These are phyloP conservation scores for Habroteleia sp. DNA, from an alignment of 2,888 invertebrate species.

Conservation along the genomic window DNA sequence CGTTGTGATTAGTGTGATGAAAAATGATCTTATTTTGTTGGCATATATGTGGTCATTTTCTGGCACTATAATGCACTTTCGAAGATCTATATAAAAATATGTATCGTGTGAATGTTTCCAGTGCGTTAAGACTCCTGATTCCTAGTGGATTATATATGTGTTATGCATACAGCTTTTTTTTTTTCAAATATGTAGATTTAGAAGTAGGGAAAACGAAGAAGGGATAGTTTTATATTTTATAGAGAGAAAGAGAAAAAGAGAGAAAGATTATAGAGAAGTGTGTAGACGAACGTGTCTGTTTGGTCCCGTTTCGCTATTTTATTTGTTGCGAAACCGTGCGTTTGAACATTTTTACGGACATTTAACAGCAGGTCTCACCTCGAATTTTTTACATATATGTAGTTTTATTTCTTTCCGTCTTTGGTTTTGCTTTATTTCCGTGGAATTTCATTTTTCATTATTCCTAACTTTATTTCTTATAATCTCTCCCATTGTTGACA, in stretches of 20 bases:
- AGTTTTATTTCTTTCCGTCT: conserved; percentile 24
- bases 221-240: conserved; percentile 37
- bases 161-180: conserved; percentile 27
- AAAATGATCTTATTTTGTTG: conserved; percentile 68
- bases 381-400: conserved; percentile 17
- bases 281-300: conserved; percentile 73
- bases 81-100: conserved; percentile 80
- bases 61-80: conserved; percentile 79
- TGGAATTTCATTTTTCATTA: conserved; percentile 45
- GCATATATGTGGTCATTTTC: conserved; percentile 72
- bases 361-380: conserved; percentile 69
- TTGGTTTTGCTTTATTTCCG: conserved; percentile 29
- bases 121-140: conserved; percentile 72
- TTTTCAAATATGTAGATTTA: conserved; percentile 48
- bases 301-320: conserved; percentile 76
- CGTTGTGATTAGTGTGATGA: conserved; percentile 61
- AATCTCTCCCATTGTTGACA: conserved; percentile 13
- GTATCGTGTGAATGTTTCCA: conserved; percentile 74
- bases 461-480: conserved; percentile 8
- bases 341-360: conserved; percentile 67
- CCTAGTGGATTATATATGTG: conserved; percentile 43
- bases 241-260: conserved; percentile 51
- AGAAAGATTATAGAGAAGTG: conserved; percentile 65
- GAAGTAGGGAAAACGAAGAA: conserved; percentile 55
- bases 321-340: conserved; percentile 72